These are phyloP conservation scores for Sapajus apella DNA, from an alignment of 2,113 vertebrate species.

Conservation along the genomic window DNA sequence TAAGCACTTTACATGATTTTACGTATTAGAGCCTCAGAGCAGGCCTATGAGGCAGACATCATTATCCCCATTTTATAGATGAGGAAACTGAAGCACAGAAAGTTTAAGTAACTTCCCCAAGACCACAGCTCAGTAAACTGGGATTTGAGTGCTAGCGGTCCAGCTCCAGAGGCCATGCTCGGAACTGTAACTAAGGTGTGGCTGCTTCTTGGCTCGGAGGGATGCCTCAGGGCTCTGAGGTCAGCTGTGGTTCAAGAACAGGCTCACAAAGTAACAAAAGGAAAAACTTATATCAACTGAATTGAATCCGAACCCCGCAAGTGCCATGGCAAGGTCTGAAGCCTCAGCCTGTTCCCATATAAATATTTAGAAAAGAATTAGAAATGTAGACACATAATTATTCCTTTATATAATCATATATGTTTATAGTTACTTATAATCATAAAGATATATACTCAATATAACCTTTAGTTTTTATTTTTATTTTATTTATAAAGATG, in stretches of 20 bases:
- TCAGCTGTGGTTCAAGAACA: background rate
- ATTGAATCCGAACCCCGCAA: background rate
- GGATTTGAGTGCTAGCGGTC: background rate
- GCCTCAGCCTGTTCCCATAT: too few relatives aligned
- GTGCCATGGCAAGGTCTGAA: too few relatives aligned
- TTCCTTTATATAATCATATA: too few relatives aligned
- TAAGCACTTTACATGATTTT: background rate
- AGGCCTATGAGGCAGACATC: background rate
- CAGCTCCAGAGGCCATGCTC: background rate
- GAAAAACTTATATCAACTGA: background rate
- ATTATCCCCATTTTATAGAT: background rate
- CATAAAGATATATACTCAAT: too few relatives aligned
- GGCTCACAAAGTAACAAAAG: background rate
- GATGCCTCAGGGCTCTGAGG: background rate
- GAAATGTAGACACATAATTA: too few relatives aligned
- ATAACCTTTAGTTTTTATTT: too few relatives aligned
- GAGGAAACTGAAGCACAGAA: background rate
- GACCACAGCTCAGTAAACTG: background rate
- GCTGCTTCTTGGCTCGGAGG: background rate
- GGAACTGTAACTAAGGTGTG: background rate
- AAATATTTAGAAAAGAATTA: too few relatives aligned
- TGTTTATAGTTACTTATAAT: too few relatives aligned
- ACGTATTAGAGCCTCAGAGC: background rate
- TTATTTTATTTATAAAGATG: too few relatives aligned
- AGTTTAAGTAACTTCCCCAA: background rate